Evolutionary conservation across 2,797 vertebrate species (phyloP), one percentile per base, ranked within the genome.

Genomic region (Notoglanidium macrostoma): DNA sequence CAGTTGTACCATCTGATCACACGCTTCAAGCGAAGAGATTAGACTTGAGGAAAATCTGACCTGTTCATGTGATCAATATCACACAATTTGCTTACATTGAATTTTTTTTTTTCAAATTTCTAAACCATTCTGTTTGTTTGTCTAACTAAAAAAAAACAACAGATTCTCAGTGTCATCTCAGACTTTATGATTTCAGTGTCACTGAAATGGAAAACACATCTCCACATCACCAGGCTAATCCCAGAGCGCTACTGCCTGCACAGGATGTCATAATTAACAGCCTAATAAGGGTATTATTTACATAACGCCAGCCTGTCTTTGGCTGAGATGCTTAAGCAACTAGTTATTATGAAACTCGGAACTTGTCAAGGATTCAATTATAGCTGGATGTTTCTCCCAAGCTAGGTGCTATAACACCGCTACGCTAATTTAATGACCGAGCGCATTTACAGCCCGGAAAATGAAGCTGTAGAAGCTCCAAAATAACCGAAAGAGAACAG

Each of bases 201-300:
- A 44, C 35, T 26, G 57, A 61, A 26, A 61, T 17, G 2, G 6
- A 26, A 72, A 89, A 85, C 84, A 85, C 85, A 85, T 84, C 85
- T 88, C 81, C 26, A 79, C 87, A 85, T 88, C 79, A 77, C 51
- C 87, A 89, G 88, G 79, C 78, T 88, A 89, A 89, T 89, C 88
- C 89, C 82, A 67, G 63, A 65, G 85, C 84, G 83, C 81, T 73
- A 78, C 51, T 77, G 88, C 81, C 82, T 89, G 86, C 86, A 76
- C 88, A 61, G 89, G 90, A 90, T 49, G 79, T 86, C 83, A 87
- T 87, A 88, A 87, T 87, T 85, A 90, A 76, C 87, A 87, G 74
- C 86, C 72, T 83, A 87, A 89, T 90, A 87, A 72, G 83, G 76
- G 57, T 85, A 81, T 88, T 89, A 86, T 77, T 86, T 87, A 88